Evolutionary conservation across 2,888 invertebrate species (phyloP), one percentile per base, ranked within the genome.

Genomic region (Plebejus melissa): DNA sequence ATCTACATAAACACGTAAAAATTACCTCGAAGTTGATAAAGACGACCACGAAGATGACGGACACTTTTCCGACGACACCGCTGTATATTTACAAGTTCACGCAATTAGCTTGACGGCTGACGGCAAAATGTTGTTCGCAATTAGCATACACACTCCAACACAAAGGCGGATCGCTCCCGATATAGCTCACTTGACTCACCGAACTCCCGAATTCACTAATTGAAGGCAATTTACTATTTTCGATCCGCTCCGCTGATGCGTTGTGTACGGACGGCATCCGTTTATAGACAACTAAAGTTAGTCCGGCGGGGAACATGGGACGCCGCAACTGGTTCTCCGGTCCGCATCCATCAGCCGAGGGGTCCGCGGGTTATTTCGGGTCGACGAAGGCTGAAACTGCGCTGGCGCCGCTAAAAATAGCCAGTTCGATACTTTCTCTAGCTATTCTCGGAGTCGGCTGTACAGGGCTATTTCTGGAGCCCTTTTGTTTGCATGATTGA

Each of bases 401-500:
- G 78, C 77, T 77, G 78, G 79, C 81, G 81, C 80, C 75, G 80
- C 88, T 88, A 88, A 84, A 83, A 86, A 89, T 91, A 91, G 83
- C 82, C 77, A 78, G 84, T 79, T 85, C 86, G 85, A 88, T 88
- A 88, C 87, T 88, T 90, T 88, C 86, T 83, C 86, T 79, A 78
- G 83, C 83, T 88, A 89, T 89, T 90, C 86, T 86, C 82, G 85
- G 86, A 83, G 83, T 82, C 84, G 83, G 83, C 85, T 87, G 83
- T 84, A 87, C 87, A 86, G 86, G 86, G 84, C 83, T 90, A 90
- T 90, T 90, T 85, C 83, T 50, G 85, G 82, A 79, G 82, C 82
- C 77, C 78, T 82, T 83, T 84, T 85, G 86, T 86, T 86, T 81
- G 77, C 78, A 80, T 76, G 77, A 77, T 77, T 79, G 71, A 76